Evolutionary conservation across 2,888 invertebrate species (phyloP).

Genomic region (Saturnia japonica): DNA sequence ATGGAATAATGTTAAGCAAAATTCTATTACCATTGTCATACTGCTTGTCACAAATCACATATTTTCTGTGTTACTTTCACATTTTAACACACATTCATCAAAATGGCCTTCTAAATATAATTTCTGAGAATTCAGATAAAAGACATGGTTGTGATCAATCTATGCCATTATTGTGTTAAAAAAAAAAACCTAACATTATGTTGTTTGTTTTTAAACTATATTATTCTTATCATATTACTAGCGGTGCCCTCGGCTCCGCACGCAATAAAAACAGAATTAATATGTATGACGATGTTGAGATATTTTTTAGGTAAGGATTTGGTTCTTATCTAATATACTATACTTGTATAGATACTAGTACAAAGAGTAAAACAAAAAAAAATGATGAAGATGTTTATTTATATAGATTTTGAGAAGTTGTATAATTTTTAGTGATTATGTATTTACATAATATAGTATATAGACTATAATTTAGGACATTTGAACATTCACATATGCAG

Average conservation of each 20-base stretch:
- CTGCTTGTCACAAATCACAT: constrained; percentile 6
- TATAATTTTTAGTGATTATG: too few species aligned
- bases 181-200: neutral
- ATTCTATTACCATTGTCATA: constrained; percentile 6
- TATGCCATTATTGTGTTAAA: constrained; percentile 5
- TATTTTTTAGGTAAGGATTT: too few species aligned
- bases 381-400: neutral
- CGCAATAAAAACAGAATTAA: too few species aligned
- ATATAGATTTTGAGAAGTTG: neutral
- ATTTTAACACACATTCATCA: constrained; percentile 13
- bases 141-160: constrained; percentile 5
- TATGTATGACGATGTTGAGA: too few species aligned
- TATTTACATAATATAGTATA: too few species aligned
- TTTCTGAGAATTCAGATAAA: constrained; percentile 1
- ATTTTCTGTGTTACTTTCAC: constrained; percentile 14
- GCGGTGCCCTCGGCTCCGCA: too few species aligned
- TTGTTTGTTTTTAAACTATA: neutral
- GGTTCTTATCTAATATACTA: too few species aligned
- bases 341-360: too few species aligned
- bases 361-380: too few species aligned
- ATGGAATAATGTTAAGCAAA: neutral
- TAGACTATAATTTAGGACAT: too few species aligned
- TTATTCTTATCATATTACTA: neutral
- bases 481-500: too few species aligned
- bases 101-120: constrained; percentile 9